Percentiles rank a stretch among this genome's conserved stretches.
Conservation (phyloP, 2,888 invertebrate genomes). For the Heliconius erato region DNA sequence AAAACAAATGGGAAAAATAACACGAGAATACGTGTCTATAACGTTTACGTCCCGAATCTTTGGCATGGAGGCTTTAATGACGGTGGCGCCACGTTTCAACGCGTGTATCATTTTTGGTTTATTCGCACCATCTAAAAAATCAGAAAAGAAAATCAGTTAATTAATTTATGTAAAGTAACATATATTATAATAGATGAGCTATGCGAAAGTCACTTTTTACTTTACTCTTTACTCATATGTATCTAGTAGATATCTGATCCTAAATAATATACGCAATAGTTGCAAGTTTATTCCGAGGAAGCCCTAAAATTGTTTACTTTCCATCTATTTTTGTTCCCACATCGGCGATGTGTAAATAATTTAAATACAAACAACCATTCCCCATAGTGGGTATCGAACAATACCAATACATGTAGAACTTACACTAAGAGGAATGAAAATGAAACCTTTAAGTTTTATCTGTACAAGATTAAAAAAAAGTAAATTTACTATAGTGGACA, state of each 20-base stretch:
- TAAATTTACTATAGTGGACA: not conserved
- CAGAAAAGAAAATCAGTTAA: not conserved
- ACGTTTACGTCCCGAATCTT: slow-evolving; percentile 98
- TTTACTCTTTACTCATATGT: no score
- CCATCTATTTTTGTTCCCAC: not conserved
- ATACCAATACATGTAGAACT: not conserved
- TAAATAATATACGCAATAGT: no score
- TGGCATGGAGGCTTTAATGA: slow-evolving; percentile 95
- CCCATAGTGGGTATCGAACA: not conserved
- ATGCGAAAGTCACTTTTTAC: not conserved
- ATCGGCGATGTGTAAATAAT: not conserved
- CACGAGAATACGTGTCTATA: slow-evolving; percentile 98
- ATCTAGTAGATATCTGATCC: no score
- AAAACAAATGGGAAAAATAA: slow-evolving; percentile 98
- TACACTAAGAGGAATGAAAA: not conserved
- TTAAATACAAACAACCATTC: no score
- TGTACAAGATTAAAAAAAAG: not conserved
- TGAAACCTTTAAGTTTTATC: not conserved
- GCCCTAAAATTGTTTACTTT: not conserved
- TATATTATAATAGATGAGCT: not conserved
- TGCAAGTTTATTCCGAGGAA: not conserved
- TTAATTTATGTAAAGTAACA: not conserved
- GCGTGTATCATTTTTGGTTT: slow-evolving; percentile 92
- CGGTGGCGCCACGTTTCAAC: slow-evolving; percentile 93
- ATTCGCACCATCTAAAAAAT: slow-evolving; percentile 82